These are phyloP conservation scores for Pelodiscus sinensis DNA, from an alignment of 2,113 vertebrate genomes.

Conservation along the genomic window DNA sequence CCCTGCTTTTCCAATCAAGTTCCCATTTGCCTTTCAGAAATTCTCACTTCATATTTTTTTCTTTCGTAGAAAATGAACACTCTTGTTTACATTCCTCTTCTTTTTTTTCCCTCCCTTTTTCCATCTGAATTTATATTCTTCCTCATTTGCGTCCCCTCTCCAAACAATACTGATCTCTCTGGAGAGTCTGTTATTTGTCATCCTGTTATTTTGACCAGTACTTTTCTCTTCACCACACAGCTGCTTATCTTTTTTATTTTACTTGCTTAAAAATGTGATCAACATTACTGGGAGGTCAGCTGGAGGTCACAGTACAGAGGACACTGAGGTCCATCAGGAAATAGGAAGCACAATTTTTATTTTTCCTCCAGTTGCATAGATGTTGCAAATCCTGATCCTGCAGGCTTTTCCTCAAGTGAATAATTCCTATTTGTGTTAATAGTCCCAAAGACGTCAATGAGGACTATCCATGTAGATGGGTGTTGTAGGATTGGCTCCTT, in stretches of 20 bases:
- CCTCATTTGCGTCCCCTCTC: constrained; percentile 25
- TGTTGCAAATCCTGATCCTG: neutral
- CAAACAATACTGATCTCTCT: constrained; percentile 50
- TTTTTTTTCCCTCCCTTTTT: constrained; percentile 48
- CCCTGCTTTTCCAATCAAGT: neutral
- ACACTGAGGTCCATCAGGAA: constrained; percentile 60
- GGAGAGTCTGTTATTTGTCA: constrained; percentile 56
- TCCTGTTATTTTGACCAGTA: constrained; percentile 49
- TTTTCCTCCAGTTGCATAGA: constrained; percentile 28
- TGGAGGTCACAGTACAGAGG: constrained; percentile 26
- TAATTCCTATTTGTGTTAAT: neutral
- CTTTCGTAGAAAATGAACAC: neutral
- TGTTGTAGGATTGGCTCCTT: neutral
- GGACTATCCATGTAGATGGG: neutral
- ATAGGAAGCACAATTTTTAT: constrained; percentile 57
- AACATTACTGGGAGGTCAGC: constrained; percentile 53
- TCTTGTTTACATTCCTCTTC: neutral
- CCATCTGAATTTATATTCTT: constrained; percentile 15
- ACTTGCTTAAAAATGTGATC: constrained; percentile 30
- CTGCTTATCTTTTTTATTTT: constrained; percentile 73
- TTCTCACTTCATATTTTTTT: neutral
- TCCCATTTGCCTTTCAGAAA: neutral
- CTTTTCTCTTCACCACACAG: constrained; percentile 46
- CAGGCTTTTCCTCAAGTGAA: neutral
- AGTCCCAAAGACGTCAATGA: neutral